Percentiles rank a stretch among this genome's conserved stretches.
Evolutionary conservation across 2,888 invertebrate species (phyloP).

Genomic region (Trachelus iudaicus): DNA sequence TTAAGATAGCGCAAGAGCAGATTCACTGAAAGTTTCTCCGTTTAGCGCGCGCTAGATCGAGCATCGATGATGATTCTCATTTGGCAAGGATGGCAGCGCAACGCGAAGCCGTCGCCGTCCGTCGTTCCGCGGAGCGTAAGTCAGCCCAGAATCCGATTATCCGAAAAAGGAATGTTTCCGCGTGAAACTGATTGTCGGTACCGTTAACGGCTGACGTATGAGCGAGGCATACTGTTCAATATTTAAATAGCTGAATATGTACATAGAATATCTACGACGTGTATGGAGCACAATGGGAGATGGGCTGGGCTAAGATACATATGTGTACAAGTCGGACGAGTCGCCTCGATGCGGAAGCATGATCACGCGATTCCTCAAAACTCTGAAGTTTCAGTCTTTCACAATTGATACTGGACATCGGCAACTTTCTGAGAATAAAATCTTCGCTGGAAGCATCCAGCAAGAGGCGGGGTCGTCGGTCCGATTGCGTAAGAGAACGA

Average conservation of each 20-base stretch:
- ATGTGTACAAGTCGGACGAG: too few relatives aligned
- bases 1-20: neutral
- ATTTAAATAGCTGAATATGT: constrained; percentile 53
- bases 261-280: constrained; percentile 11
- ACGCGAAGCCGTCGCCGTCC: neutral
- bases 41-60: constrained; percentile 50
- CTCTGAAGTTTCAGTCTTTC: too few relatives aligned
- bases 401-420: too few relatives aligned
- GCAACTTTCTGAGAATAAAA: too few relatives aligned
- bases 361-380: neutral
- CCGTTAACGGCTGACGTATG: constrained; percentile 37
- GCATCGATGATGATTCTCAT: constrained; percentile 28
- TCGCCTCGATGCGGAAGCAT: too few relatives aligned
- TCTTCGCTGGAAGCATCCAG: too few relatives aligned
- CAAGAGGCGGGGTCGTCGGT: too few relatives aligned
- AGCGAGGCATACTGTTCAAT: constrained; percentile 50
- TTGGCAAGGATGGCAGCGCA: constrained; percentile 23
- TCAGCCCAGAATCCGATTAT: constrained; percentile 4
- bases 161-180: constrained; percentile 14
- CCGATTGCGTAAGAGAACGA: constrained; percentile 38
- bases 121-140: neutral
- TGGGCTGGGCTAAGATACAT: too few relatives aligned
- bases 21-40: constrained; percentile 47
- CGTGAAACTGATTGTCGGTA: constrained; percentile 21
- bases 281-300: constrained; percentile 52